Conservation (phyloP, 2,797 vertebrate genomes). For the Etheostoma nigrum region DNA sequence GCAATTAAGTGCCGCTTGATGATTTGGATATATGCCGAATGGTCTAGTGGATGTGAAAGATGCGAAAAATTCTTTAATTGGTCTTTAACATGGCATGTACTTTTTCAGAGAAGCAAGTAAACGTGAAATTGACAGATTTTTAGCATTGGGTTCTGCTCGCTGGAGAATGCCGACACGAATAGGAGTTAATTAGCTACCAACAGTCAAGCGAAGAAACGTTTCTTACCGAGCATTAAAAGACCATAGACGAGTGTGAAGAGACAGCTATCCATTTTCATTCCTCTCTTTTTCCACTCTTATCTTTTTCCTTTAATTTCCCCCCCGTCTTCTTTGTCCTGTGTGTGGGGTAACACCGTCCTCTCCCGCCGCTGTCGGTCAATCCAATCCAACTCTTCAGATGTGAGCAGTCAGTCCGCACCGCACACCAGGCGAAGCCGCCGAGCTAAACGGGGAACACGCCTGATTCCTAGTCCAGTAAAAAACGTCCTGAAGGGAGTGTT, state of each 20-base stretch:
- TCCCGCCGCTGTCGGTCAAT: conserved; percentile 60
- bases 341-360: conserved; percentile 45
- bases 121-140: background rate
- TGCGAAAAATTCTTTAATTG: rapidly evolving
- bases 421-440: conserved; percentile 60
- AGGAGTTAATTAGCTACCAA: conserved; percentile 61
- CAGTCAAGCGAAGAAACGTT: conserved; percentile 28
- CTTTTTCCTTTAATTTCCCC: background rate
- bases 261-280: conserved; percentile 40
- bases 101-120: rapidly evolving
- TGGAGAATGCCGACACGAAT: background rate
- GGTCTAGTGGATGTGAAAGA: rapidly evolving
- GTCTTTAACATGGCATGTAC: rapidly evolving
- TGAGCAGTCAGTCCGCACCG: conserved; percentile 32
- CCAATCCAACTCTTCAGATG: conserved; percentile 59
- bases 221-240: conserved; percentile 70
- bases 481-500: background rate
- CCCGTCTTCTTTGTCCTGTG: conserved; percentile 61
- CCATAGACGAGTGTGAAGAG: conserved; percentile 38
- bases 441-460: conserved; percentile 21
- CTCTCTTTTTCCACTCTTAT: conserved; percentile 3
- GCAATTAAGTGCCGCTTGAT: rapidly evolving
- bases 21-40: background rate
- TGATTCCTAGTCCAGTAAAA: conserved; percentile 13
- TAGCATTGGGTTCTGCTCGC: background rate